Percentiles rank a stretch among this genome's conserved stretches.
Evolutionary conservation across 1,140 invertebrate species (phyloP).

Genomic region (Nylanderia fulva): DNA sequence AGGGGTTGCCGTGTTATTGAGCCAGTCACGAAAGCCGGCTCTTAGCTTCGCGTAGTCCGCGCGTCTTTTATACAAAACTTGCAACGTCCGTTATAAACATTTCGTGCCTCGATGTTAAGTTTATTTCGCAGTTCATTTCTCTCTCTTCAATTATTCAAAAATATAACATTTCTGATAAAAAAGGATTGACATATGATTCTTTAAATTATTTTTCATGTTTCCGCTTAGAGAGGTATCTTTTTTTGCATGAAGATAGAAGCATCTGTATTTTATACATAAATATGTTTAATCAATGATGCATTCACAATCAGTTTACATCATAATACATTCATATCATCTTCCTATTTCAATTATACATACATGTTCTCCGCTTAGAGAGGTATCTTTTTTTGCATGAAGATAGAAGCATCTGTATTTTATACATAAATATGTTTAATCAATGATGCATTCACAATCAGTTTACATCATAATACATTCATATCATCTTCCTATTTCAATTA

Average conservation of each 20-base stretch:
- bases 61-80: slow-evolving; percentile 28
- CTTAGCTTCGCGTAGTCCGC: slow-evolving; percentile 20
- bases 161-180: not conserved
- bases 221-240: not conserved
- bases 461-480: not conserved
- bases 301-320: not conserved
- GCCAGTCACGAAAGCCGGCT: slow-evolving; percentile 56
- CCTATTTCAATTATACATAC: not conserved
- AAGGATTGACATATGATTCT: not conserved
- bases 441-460: no score
- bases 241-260: not conserved
- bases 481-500: not conserved
- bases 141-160: not conserved
- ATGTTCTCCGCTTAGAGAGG: not conserved
- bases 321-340: not conserved
- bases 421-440: not conserved
- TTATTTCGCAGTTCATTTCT: not conserved
- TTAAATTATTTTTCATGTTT: not conserved
- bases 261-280: not conserved
- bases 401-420: not conserved
- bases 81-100: not conserved
- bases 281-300: not conserved
- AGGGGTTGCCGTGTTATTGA: slow-evolving; percentile 55
- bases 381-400: not conserved
- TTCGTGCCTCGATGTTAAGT: not conserved